Evolutionary conservation across 2,113 vertebrate genomes (phyloP).

Genomic region (Tinamus guttatus): DNA sequence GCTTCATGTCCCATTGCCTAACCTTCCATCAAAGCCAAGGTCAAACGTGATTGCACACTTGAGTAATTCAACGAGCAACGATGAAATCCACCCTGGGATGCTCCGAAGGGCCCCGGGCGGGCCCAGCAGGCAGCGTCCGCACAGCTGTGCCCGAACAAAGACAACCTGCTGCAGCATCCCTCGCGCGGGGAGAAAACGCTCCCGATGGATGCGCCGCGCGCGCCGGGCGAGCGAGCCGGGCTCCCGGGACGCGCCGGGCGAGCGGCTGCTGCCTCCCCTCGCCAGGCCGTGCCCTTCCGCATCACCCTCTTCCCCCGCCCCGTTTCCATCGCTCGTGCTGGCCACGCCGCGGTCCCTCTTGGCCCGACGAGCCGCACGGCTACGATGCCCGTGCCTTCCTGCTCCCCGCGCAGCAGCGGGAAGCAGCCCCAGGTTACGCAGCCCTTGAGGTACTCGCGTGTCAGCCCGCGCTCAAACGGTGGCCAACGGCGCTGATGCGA

Average conservation of each 20-base stretch:
- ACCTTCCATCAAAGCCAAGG: conserved; percentile 40
- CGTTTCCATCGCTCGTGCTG: fast-evolving
- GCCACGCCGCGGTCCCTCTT: background rate
- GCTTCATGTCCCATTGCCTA: background rate
- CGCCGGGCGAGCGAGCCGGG: fast-evolving
- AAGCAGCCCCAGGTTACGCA: fast-evolving
- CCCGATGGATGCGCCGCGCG: fast-evolving
- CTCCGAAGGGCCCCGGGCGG: background rate
- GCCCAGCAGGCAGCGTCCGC: background rate
- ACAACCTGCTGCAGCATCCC: conserved; percentile 58
- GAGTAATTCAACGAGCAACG: background rate
- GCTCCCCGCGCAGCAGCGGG: fast-evolving
- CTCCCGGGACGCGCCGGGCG: background rate
- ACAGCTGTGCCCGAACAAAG: background rate
- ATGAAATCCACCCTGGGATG: background rate
- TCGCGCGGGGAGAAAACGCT: background rate
- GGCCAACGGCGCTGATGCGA: fast-evolving
- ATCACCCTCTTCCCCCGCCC: fast-evolving
- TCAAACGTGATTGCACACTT: background rate
- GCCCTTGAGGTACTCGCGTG: fast-evolving
- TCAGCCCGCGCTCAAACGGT: fast-evolving
- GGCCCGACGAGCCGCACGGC: fast-evolving
- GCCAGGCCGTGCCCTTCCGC: background rate
- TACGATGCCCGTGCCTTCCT: fast-evolving
- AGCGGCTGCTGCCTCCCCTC: fast-evolving